Percentiles rank a stretch among this genome's conserved stretches.
Conservation (phyloP, 64 coral and sea anemone genomes). For the Hydrozoanthus tunicans region DNA sequence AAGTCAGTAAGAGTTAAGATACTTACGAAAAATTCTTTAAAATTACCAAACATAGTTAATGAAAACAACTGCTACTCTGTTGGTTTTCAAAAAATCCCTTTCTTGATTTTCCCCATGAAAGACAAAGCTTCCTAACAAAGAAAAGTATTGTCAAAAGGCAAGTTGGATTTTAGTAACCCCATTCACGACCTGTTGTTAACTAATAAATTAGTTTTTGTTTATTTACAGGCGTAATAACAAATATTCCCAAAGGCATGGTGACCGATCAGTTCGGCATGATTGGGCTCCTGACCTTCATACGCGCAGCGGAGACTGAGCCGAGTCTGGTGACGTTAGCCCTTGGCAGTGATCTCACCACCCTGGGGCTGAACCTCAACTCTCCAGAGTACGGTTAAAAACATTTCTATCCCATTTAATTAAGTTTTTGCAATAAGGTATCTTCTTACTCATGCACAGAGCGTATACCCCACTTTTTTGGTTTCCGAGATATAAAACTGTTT, state of each 20-base stretch:
- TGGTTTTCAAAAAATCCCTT: too few species aligned
- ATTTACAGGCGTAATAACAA: conserved; percentile 86
- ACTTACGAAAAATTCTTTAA: too few species aligned
- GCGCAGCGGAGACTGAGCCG: conserved; percentile 94
- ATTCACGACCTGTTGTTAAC: too few species aligned
- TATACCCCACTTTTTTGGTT: too few species aligned
- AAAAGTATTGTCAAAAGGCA: too few species aligned
- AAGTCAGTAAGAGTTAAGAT: too few species aligned
- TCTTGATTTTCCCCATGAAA: too few species aligned
- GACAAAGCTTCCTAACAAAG: too few species aligned
- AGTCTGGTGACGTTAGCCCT: conserved; percentile 93
- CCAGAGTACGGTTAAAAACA: conserved; percentile 85
- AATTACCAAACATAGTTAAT: too few species aligned
- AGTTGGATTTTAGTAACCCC: too few species aligned
- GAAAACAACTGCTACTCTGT: too few species aligned
- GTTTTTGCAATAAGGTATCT: background rate
- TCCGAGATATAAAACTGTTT: too few species aligned
- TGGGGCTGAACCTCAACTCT: conserved; percentile 96
- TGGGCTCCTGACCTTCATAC: conserved; percentile 94
- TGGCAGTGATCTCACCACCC: conserved; percentile 96
- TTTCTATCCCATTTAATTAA: background rate
- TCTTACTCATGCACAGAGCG: background rate
- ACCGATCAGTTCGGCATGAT: conserved; percentile 99
- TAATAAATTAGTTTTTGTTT: background rate
- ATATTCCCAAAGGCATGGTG: conserved; percentile 99